Conservation (phyloP, 64 coral and sea anemone genomes). For the Orbicella faveolata region DNA sequence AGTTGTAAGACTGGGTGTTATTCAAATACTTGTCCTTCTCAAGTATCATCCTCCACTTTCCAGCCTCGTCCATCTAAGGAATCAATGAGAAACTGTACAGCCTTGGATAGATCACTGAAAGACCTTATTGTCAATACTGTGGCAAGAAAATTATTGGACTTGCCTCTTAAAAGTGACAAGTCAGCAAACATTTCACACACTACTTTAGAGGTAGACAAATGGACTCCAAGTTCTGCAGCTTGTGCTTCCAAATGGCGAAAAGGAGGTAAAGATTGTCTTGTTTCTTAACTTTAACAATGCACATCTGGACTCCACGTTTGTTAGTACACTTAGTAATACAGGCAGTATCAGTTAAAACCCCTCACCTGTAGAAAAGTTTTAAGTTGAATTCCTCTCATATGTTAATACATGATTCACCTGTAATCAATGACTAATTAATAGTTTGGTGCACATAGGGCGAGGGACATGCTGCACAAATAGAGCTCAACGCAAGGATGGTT, state of each 20-base stretch:
- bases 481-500: no score
- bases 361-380: no score
- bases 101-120: conserved; percentile 64
- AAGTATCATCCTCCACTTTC: conserved; percentile 17
- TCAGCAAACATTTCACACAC: background rate
- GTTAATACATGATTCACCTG: no score
- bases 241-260: conserved; percentile 5
- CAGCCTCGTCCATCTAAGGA: conserved; percentile 37
- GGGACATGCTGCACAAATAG: no score
- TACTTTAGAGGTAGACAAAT: background rate
- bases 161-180: background rate
- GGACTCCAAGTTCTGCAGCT: background rate
- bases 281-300: no score
- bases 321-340: background rate
- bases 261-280: conserved; percentile 34
- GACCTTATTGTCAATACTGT: conserved; percentile 68
- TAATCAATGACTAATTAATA: no score
- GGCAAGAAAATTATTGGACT: conserved; percentile 50
- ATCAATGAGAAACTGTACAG: conserved; percentile 78
- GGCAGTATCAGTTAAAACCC: no score
- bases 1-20: background rate
- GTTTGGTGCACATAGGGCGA: no score
- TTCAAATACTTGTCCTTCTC: background rate
- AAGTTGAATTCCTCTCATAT: no score
- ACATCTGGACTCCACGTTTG: background rate